Percentiles rank a stretch among this genome's conserved stretches.
Evolutionary conservation across 2,888 invertebrate species (phyloP).

Genomic region (Sialis fuliginosa): DNA sequence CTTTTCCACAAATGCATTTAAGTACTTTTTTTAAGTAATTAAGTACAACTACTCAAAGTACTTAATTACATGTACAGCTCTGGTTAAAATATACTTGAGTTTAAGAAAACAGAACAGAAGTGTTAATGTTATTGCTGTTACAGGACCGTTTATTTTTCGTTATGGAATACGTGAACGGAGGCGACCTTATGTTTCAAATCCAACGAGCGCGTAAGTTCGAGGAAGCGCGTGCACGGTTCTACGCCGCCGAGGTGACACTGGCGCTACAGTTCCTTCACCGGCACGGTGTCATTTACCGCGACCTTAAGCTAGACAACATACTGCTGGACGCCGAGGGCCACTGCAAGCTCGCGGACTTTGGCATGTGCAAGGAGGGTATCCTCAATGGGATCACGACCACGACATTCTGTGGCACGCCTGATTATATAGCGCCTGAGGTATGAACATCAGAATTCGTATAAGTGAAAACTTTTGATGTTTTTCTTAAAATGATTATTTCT

Average conservation of each 20-base stretch:
- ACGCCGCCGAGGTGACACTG: conserved; percentile 95
- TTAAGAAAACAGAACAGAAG: too few species aligned
- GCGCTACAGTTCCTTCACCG: conserved; percentile 94
- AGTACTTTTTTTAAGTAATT: too few species aligned
- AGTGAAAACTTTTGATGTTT: conserved; percentile 7
- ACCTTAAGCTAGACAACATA: conserved; percentile 97
- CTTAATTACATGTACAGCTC: too few species aligned
- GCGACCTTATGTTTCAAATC: conserved; percentile 98
- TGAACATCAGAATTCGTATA: conserved; percentile 8
- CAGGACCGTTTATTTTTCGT: conserved; percentile 91
- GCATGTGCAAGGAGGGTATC: conserved; percentile 98
- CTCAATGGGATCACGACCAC: conserved; percentile 74
- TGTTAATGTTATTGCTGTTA: conserved; percentile 3
- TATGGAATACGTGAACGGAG: conserved; percentile 99
- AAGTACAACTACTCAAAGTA: too few species aligned
- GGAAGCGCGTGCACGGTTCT: conserved; percentile 87
- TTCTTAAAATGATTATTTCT: conserved; percentile 12
- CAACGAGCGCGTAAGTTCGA: conserved; percentile 96
- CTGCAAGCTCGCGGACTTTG: conserved; percentile 88
- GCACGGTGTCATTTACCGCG: conserved; percentile 95
- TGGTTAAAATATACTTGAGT: too few species aligned
- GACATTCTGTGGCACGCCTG: conserved; percentile 98
- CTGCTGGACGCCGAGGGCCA: conserved; percentile 90
- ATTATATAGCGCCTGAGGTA: conserved; percentile 95
- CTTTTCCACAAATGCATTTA: too few species aligned